These are phyloP conservation scores for Camponotus fellah DNA, from an alignment of 2,888 invertebrate species.

Conservation along the genomic window DNA sequence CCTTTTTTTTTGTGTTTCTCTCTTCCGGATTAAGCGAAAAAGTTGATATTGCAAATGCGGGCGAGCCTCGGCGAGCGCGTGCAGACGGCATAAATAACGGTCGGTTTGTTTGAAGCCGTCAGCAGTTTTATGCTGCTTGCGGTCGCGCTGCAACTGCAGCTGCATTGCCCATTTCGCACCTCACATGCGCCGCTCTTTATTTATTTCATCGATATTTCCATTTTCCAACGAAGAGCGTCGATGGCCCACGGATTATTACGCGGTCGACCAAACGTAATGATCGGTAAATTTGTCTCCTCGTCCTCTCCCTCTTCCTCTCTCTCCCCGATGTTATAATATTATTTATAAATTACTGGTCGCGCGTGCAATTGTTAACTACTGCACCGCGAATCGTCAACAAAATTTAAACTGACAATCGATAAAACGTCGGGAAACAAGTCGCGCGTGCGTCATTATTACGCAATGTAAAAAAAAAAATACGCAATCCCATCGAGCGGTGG, in stretches of 20 bases:
- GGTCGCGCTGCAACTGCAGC: conserved; percentile 3
- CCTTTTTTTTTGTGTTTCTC: background rate
- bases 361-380: background rate
- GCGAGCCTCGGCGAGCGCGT: background rate
- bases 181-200: background rate
- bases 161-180: conserved; percentile 28
- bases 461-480: background rate
- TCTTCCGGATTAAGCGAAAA: background rate
- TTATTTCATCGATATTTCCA: background rate
- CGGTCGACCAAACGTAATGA: background rate
- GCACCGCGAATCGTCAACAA: background rate
- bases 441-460: conserved; percentile 20
- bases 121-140: conserved; percentile 5
- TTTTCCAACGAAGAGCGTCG: background rate
- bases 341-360: background rate
- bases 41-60: conserved; percentile 8
- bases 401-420: conserved; percentile 9
- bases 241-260: background rate
- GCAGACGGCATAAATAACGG: conserved; percentile 23
- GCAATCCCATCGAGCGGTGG: background rate
- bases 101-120: conserved; percentile 13
- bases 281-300: background rate
- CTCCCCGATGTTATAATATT: background rate
- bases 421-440: conserved; percentile 24
- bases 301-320: too few species aligned